Evolutionary conservation across 2,113 vertebrate genomes (phyloP).

Genomic region (Oplegnathus fasciatus): DNA sequence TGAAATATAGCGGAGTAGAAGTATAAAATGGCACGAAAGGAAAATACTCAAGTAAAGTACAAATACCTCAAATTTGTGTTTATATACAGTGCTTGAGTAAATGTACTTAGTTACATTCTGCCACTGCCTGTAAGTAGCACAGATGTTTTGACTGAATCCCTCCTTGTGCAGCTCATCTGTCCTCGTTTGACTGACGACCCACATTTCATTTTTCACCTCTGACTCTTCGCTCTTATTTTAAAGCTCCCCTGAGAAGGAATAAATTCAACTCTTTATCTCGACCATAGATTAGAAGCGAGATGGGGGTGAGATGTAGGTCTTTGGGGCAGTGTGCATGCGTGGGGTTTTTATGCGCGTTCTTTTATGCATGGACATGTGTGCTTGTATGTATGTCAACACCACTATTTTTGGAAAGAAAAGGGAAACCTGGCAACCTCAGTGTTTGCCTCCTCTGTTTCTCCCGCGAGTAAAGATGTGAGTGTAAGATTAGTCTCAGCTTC

Average conservation of each 20-base stretch:
- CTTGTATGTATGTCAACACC: not conserved
- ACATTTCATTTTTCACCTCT: constrained; percentile 35
- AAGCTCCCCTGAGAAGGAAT: constrained; percentile 24
- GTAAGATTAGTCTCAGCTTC: constrained; percentile 37
- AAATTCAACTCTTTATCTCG: constrained; percentile 32
- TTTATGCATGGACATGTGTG: not conserved
- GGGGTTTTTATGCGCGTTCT: not conserved
- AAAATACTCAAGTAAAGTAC: no score
- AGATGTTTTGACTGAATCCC: not conserved
- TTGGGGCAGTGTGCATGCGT: constrained; percentile 11
- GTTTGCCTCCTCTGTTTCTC: not conserved
- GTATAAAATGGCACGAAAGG: no score
- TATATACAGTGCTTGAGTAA: no score
- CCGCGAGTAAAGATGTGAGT: constrained; percentile 18
- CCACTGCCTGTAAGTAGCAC: no score
- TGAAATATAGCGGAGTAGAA: no score
- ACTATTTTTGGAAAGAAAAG: constrained; percentile 3
- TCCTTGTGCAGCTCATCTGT: not conserved
- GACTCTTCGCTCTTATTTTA: constrained; percentile 7
- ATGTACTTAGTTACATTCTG: no score
- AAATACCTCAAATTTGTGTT: no score
- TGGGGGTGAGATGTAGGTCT: constrained; percentile 28
- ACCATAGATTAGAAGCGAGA: constrained; percentile 13
- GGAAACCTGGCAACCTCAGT: constrained; percentile 1
- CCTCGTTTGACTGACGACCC: not conserved